A percentile compares a stretch with the other conserved stretches of the same genome.
phyloP scores from a whole-genome alignment of 2,797 vertebrate genomes.

The Pelodytes ibericus region DNA sequence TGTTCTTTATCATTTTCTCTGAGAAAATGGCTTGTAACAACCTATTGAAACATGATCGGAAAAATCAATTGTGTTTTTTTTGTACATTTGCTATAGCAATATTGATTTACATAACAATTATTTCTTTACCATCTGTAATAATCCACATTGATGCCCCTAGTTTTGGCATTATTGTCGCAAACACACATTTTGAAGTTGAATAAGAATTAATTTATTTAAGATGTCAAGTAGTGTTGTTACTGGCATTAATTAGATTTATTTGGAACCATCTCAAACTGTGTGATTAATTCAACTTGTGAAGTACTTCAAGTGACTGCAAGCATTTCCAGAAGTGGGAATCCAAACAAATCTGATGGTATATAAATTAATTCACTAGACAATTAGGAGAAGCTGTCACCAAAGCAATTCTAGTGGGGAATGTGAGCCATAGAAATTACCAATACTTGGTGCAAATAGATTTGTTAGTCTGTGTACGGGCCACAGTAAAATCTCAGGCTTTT shows the following conservation, averaged over 20 bases:
- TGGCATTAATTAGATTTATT: neutral
- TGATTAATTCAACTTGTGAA: neutral
- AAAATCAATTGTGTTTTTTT: neutral
- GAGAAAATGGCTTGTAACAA: too few relatives aligned
- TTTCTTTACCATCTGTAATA: neutral
- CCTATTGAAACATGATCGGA: too few relatives aligned
- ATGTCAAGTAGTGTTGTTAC: conserved; percentile 1
- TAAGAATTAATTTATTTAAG: neutral
- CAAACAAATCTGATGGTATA: neutral
- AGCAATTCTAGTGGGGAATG: too few relatives aligned
- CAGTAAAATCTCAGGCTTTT: too few relatives aligned
- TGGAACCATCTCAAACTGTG: neutral
- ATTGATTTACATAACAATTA: neutral
- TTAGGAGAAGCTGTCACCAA: too few relatives aligned
- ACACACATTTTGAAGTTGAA: neutral
- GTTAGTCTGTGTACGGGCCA: too few relatives aligned
- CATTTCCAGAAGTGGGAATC: neutral
- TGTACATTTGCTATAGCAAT: neutral
- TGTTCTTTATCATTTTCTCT: too few relatives aligned
- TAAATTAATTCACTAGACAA: too few relatives aligned
- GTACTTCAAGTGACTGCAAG: neutral
- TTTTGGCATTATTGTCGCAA: neutral
- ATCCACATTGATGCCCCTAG: neutral
- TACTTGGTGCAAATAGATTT: too few relatives aligned
- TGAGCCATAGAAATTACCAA: too few relatives aligned